Base-by-base conservation (phyloP, 2,888 invertebrate species). In the Agrochola litura region DNA sequence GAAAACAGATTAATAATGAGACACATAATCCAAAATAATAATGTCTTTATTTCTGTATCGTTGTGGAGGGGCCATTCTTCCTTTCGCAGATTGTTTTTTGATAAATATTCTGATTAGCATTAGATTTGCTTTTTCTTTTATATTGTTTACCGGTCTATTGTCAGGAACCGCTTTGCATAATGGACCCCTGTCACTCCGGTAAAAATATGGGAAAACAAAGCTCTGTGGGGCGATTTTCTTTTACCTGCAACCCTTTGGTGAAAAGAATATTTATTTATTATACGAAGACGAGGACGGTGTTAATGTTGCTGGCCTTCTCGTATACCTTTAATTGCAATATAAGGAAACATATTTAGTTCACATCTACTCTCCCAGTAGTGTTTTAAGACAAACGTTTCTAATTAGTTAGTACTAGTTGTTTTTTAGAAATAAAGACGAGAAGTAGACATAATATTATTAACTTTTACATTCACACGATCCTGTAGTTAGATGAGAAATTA, bases 91-190 rank as follows among this genome's bases (percentile, higher is more conserved):
- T 58, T 81, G 52, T 81, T 77, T 63, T 19, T 22, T 63, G 25
- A 70, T 77, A 77, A 70, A 77, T 63, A 77, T 77, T 77, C 46
- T 61, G 61, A 70, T 49, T 49, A 63, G 37, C 54, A 22, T 46
- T 63, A 25, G 22, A 68, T 79, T 79, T 64, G 3, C 52, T 65
- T 72, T 67, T 68, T n/a, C 46, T 54, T 63, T 68, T 37, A 49
- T 60, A 82, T 74, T 71, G 60, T 71, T 49, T 60, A 37, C 71
- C 64, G 10, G 64, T 65, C 37, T 68, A 72, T 79, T 79, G 71
- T 82, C 41, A 22, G 63, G 41, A 30, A 30, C 16, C 37, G 54
- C 19, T 82, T 82, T 74, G 71, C 79, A 82, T 79, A 82, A 82
- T 61, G 64, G 54, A 56, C 67, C 64, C 25, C 56, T 79, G 74